phyloP scores from a whole-genome alignment of 2,888 invertebrate species.

The Drosophila stalkeri region DNA sequence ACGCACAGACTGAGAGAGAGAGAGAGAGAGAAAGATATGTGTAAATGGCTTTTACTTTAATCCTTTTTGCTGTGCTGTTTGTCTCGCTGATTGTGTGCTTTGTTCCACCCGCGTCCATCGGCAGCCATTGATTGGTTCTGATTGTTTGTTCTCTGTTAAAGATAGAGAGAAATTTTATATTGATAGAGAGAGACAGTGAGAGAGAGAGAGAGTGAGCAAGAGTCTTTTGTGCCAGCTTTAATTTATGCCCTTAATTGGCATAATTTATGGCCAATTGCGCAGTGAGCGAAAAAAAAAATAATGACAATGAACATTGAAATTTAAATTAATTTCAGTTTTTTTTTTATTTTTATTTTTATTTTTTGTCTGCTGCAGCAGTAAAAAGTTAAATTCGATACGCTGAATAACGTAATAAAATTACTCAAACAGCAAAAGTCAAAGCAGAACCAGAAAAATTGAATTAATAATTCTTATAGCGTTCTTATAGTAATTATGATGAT shows the following conservation, averaged over 20 bases:
- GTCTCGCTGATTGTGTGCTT: slow-evolving; percentile 68
- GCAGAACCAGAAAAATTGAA: neutral
- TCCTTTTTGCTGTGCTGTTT: slow-evolving; percentile 72
- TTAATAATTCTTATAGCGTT: neutral
- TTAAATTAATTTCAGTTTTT: slow-evolving; percentile 13
- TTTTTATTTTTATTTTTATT: neutral
- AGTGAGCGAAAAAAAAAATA: slow-evolving; percentile 6
- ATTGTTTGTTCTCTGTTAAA: slow-evolving; percentile 56
- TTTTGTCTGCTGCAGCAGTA: slow-evolving; percentile 5
- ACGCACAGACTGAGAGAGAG: slow-evolving; percentile 5
- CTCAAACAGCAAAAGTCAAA: neutral
- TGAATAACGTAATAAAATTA: slow-evolving; percentile 6
- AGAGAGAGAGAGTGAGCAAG: neutral
- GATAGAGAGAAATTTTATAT: neutral
- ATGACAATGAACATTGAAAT: slow-evolving; percentile 40
- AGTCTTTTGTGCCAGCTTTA: slow-evolving; percentile 55
- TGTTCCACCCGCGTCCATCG: slow-evolving; percentile 57
- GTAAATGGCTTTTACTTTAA: slow-evolving; percentile 81
- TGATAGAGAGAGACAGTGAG: neutral
- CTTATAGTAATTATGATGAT: slow-evolving; percentile 13
- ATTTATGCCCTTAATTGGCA: slow-evolving; percentile 73
- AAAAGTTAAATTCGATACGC: slow-evolving; percentile 24
- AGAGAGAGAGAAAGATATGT: slow-evolving; percentile 15
- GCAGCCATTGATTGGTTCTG: slow-evolving; percentile 73
- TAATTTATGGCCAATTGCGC: slow-evolving; percentile 67